Conservation (phyloP, 1,140 invertebrate species). For the Rhopalosiphum maidis region DNA sequence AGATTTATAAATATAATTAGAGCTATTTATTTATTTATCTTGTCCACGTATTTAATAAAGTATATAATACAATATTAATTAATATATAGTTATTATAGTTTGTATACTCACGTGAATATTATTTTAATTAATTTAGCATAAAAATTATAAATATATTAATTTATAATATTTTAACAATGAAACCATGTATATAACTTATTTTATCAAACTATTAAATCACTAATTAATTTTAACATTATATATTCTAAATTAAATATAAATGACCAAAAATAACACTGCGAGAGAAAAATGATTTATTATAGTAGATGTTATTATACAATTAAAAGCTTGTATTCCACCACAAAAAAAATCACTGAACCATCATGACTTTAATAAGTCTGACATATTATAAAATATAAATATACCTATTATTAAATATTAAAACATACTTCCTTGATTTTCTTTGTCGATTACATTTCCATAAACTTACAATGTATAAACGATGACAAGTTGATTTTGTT, state of each 20-base stretch:
- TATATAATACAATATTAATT: background rate
- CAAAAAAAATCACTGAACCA: background rate
- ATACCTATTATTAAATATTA: background rate
- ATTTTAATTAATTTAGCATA: background rate
- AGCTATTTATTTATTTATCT: background rate
- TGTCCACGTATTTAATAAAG: background rate
- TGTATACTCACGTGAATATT: background rate
- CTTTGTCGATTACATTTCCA: background rate
- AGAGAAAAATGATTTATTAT: background rate
- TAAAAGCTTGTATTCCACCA: too few species aligned
- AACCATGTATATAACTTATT: background rate
- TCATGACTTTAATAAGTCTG: too few species aligned
- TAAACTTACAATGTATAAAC: background rate
- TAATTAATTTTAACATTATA: background rate
- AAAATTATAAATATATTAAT: background rate
- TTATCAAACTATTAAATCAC: background rate
- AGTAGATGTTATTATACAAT: background rate
- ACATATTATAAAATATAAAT: background rate
- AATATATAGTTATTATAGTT: background rate
- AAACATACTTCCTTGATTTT: background rate
- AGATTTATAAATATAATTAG: background rate
- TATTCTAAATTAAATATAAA: background rate
- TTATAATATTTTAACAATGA: background rate
- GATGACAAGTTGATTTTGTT: background rate
- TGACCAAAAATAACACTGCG: background rate